Percentiles rank a stretch among this genome's conserved stretches.
Evolutionary conservation across 2,113 vertebrate species (phyloP).

Genomic region (Alectura lathami): DNA sequence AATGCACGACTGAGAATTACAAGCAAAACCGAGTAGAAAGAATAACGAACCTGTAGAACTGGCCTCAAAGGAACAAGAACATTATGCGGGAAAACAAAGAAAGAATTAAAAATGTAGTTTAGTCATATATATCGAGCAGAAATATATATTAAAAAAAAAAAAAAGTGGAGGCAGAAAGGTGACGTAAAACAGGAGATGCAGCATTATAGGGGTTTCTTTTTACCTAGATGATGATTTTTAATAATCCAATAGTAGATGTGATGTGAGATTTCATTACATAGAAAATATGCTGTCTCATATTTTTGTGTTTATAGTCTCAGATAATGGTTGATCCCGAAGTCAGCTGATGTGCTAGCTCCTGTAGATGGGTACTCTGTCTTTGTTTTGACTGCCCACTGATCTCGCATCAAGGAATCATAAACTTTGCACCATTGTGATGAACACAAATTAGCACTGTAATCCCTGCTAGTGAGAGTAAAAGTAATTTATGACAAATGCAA

Average conservation of each 20-base stretch:
- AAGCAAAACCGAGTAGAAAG: not conserved
- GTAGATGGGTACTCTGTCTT: not conserved
- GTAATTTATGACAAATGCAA: too few species aligned
- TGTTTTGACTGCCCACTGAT: not conserved
- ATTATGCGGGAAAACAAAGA: not conserved
- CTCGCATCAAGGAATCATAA: not conserved
- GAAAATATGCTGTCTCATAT: not conserved
- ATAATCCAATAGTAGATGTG: accelerated
- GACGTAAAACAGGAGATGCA: not conserved
- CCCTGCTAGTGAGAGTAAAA: not conserved
- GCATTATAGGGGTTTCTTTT: not conserved
- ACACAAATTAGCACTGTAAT: not conserved
- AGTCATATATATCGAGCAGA: not conserved
- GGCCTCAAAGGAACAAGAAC: not conserved
- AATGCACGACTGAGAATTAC: not conserved
- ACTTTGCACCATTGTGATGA: not conserved
- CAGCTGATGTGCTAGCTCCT: not conserved
- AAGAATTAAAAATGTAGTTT: not conserved
- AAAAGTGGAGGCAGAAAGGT: not conserved
- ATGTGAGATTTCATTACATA: not conserved
- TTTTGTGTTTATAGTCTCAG: not conserved
- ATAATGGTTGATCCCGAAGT: not conserved
- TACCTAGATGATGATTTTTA: not conserved
- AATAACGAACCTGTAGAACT: not conserved
- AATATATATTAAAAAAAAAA: not conserved